Evolutionary conservation across 2,113 vertebrate species (phyloP).

Genomic region (Typhlomys cinereus): DNA sequence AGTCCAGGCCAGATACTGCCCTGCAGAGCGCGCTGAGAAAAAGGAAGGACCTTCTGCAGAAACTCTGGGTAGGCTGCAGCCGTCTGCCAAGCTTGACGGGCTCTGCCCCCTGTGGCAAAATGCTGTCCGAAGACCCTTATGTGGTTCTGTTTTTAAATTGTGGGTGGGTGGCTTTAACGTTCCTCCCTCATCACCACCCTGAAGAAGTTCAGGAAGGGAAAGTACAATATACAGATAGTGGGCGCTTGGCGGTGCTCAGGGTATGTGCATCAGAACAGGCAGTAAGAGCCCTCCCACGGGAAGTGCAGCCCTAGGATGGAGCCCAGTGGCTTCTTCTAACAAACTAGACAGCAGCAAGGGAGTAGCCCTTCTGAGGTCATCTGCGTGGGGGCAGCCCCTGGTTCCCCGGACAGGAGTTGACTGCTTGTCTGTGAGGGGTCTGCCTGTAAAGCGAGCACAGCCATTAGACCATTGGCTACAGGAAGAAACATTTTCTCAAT

Average conservation of each 20-base stretch:
- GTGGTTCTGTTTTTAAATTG: no score
- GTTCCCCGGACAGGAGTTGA: background rate
- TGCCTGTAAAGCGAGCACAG: background rate
- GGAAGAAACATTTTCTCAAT: background rate
- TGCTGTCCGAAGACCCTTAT: background rate
- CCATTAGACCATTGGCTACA: background rate
- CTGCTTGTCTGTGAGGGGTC: background rate
- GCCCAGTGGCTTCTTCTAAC: background rate
- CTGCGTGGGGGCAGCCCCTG: no score
- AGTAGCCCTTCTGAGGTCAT: accelerated
- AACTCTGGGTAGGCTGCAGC: slow-evolving; percentile 85
- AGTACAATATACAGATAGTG: background rate
- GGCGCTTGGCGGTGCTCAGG: background rate
- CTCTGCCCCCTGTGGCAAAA: background rate
- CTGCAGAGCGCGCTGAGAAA: slow-evolving; percentile 85
- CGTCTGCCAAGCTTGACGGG: no score
- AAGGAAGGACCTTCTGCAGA: slow-evolving; percentile 87
- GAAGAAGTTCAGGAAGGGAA: background rate
- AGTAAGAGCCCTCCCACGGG: no score
- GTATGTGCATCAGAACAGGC: background rate
- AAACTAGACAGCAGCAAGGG: background rate
- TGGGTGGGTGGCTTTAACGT: background rate
- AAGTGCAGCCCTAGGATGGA: background rate
- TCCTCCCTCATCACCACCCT: no score
- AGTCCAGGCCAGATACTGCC: slow-evolving; percentile 73